These are phyloP conservation scores for Jacana jacana DNA, from an alignment of 2,113 vertebrate genomes.

Conservation along the genomic window DNA sequence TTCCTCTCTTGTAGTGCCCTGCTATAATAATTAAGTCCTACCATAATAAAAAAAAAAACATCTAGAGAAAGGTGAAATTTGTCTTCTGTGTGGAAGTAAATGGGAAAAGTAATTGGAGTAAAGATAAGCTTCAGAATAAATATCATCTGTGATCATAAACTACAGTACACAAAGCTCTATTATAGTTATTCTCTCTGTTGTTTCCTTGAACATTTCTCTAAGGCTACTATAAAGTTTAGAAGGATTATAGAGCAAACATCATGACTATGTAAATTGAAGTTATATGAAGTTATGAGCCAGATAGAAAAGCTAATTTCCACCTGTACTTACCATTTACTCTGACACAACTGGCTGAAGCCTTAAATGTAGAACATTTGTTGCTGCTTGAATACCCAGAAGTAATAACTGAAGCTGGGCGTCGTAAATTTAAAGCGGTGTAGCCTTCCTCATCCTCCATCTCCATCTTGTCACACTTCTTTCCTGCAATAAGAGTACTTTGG, in stretches of 20 bases:
- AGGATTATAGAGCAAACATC: not conserved
- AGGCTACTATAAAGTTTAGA: not conserved
- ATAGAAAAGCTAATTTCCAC: not conserved
- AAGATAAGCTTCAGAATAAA: not conserved
- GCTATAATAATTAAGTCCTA: not conserved
- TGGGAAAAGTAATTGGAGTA: not conserved
- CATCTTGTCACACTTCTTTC: not conserved
- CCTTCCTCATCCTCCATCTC: constrained; percentile 41
- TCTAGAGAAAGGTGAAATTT: not conserved
- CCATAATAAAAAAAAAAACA: not conserved
- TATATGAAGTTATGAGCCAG: not conserved
- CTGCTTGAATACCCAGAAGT: not conserved
- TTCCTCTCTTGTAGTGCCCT: not conserved
- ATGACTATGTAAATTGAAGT: not conserved
- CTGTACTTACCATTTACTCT: not conserved
- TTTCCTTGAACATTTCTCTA: not conserved
- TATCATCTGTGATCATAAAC: not conserved
- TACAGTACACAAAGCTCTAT: not conserved
- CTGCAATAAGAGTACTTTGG: not conserved
- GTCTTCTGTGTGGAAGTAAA: not conserved
- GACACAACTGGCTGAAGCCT: not conserved
- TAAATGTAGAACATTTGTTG: not conserved
- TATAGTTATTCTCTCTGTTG: not conserved
- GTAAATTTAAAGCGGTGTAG: constrained; percentile 12
- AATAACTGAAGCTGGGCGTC: not conserved